phyloP scores from a whole-genome alignment of 2,113 vertebrate species.

The Pterocles gutturalis region DNA sequence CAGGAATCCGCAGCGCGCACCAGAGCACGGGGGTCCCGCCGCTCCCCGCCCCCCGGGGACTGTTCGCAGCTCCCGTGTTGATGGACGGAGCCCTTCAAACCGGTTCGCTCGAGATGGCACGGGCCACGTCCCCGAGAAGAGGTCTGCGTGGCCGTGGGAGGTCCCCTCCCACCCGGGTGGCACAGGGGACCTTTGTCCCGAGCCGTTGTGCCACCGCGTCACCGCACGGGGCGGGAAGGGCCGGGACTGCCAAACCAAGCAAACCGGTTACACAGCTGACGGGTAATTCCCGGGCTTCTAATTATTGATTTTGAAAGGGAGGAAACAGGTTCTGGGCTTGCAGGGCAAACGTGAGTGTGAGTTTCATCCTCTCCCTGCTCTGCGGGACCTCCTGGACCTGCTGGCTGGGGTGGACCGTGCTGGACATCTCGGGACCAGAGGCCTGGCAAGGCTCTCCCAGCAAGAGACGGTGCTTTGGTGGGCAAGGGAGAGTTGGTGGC shows the following conservation, averaged over 20 bases:
- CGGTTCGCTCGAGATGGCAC: accelerated
- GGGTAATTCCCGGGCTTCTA: not conserved
- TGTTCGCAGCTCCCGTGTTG: too few species aligned
- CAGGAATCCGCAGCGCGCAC: not conserved
- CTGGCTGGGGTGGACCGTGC: too few species aligned
- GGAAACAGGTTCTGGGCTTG: not conserved
- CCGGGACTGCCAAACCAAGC: not conserved
- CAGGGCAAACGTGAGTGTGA: not conserved
- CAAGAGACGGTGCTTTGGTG: not conserved
- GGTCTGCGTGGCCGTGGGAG: not conserved
- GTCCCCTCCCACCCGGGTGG: not conserved
- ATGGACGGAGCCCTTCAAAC: not conserved
- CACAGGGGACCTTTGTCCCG: not conserved
- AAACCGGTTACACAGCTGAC: constrained; percentile 7
- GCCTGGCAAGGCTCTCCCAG: not conserved
- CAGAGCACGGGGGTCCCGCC: too few species aligned
- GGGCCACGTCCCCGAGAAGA: accelerated
- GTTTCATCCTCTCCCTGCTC: not conserved
- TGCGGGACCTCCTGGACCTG: not conserved
- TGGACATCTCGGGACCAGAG: not conserved
- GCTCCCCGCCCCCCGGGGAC: too few species aligned
- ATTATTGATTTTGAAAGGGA: not conserved
- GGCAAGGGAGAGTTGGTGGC: not conserved
- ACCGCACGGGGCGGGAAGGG: not conserved
- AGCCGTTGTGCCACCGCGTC: not conserved